A percentile compares a stretch with the other conserved stretches of the same genome.
phyloP scores from a whole-genome alignment of 2,888 invertebrate genomes.

The Rhamnusium bicolor region DNA sequence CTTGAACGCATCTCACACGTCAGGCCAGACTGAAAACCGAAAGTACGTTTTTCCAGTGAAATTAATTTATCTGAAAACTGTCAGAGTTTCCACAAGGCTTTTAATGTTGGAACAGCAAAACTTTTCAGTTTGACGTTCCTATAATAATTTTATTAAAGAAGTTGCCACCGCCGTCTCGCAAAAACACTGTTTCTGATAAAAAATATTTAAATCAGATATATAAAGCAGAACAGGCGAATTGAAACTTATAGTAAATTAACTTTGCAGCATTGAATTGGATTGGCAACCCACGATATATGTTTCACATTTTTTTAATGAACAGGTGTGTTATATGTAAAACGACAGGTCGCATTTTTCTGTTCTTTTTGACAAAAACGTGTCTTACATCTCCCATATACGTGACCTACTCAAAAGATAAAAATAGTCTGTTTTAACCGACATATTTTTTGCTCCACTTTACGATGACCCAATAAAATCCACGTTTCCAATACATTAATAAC shows the following conservation, averaged over 20 bases:
- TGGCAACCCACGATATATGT: background rate
- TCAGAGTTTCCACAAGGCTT: constrained; percentile 13
- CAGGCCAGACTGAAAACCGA: constrained; percentile 7
- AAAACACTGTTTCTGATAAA: background rate
- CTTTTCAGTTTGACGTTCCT: constrained; percentile 6
- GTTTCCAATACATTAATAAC: too few relatives aligned
- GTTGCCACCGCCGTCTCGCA: background rate
- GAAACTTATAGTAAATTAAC: too few relatives aligned
- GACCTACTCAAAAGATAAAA: background rate
- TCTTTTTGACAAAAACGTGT: background rate
- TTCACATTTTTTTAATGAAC: background rate
- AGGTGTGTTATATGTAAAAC: background rate
- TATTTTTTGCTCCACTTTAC: background rate
- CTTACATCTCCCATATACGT: background rate
- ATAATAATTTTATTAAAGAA: constrained; percentile 11
- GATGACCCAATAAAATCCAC: background rate
- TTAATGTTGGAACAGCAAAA: constrained; percentile 13
- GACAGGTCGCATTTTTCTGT: background rate
- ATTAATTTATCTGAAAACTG: constrained; percentile 25
- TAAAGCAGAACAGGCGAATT: background rate
- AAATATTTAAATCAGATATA: background rate
- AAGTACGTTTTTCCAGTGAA: constrained; percentile 5
- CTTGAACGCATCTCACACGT: background rate
- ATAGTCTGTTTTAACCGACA: background rate
- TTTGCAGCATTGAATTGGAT: background rate